Evolutionary conservation across 2,113 vertebrate genomes (phyloP).

Genomic region (Oryzias celebensis): DNA sequence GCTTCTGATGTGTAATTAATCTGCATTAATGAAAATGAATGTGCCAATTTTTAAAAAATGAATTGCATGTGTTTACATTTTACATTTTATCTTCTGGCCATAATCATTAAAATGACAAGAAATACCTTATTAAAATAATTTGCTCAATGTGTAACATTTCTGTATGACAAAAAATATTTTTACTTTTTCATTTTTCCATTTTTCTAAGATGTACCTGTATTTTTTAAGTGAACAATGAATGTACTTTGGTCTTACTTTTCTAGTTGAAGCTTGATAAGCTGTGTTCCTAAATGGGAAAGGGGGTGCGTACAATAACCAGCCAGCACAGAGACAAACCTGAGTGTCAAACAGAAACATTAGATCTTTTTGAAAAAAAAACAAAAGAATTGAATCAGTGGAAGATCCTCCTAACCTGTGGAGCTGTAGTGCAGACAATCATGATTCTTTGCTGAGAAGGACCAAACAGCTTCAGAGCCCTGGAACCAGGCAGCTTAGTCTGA

Average conservation of each 20-base stretch:
- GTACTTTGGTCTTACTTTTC: constrained; percentile 48
- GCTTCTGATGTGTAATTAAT: too few species aligned
- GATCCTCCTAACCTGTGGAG: constrained; percentile 57
- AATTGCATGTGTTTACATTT: too few species aligned
- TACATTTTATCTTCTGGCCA: too few species aligned
- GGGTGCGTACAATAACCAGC: constrained; percentile 62
- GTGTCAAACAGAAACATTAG: background rate
- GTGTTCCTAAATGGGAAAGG: constrained; percentile 72
- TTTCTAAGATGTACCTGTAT: too few species aligned
- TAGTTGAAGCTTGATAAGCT: constrained; percentile 64
- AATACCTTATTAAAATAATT: too few species aligned
- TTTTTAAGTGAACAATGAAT: background rate
- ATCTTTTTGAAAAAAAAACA: background rate
- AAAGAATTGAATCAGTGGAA: background rate
- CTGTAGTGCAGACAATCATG: constrained; percentile 69
- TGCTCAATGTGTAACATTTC: too few species aligned
- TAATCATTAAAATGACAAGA: too few species aligned
- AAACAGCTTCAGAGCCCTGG: constrained; percentile 59
- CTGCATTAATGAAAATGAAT: too few species aligned
- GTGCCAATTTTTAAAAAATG: too few species aligned
- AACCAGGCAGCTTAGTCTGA: constrained; percentile 44
- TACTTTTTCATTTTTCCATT: too few species aligned
- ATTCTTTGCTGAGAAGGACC: constrained; percentile 69
- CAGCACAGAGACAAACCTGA: constrained; percentile 68
- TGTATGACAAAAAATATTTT: too few species aligned